Conservation (phyloP, 2,113 vertebrate genomes). For the Herpailurus yagouaroundi region DNA sequence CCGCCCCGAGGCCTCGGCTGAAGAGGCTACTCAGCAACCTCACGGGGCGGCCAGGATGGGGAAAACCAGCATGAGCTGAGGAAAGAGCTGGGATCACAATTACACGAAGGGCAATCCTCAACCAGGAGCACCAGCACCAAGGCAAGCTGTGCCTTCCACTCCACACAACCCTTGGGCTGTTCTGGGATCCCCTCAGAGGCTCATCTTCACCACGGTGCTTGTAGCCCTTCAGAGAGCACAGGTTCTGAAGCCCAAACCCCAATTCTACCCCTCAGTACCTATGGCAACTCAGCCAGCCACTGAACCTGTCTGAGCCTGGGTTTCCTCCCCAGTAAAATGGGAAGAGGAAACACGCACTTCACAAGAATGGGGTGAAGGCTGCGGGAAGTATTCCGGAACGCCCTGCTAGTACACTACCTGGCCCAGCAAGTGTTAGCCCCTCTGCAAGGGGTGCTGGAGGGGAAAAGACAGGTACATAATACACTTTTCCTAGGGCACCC, state of each 20-base stretch:
- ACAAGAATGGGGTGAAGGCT: background rate
- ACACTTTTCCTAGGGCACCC: background rate
- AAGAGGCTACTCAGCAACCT: background rate
- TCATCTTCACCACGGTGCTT: background rate
- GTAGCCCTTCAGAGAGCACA: background rate
- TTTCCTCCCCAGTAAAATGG: background rate
- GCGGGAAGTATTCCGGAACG: background rate
- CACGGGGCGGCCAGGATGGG: background rate
- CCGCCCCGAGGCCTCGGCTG: background rate
- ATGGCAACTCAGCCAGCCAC: background rate
- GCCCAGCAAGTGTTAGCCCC: background rate
- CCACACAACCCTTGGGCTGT: background rate
- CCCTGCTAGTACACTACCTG: too few species aligned
- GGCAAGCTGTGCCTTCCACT: background rate
- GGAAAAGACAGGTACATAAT: rapidly evolving
- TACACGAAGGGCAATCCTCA: background rate
- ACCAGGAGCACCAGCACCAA: background rate
- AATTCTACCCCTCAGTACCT: background rate
- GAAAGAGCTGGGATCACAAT: background rate
- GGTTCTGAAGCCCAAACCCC: background rate
- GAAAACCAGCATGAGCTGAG: background rate
- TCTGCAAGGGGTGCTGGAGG: rapidly evolving
- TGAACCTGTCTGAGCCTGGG: background rate
- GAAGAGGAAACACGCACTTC: background rate
- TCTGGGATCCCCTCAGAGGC: background rate